Evolutionary conservation across 2,113 vertebrate genomes (phyloP), one percentile per base, ranked within the genome.

Genomic region (Bubalus kerabau): DNA sequence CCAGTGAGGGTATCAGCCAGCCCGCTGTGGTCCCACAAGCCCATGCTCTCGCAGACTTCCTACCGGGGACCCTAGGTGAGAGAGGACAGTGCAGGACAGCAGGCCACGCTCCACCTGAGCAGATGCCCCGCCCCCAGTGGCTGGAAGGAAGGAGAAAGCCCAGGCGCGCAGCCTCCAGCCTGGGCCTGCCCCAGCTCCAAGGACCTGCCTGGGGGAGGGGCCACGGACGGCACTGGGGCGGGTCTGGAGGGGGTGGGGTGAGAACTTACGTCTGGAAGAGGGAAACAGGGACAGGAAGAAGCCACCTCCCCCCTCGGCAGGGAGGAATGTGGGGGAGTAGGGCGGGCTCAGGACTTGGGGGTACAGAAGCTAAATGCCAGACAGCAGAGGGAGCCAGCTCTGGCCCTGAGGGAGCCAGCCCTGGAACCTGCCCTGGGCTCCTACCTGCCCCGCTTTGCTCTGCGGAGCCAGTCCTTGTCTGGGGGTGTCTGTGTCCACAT

Each of bases 261-360:
- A 80, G 97, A 84, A 56, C 36, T 52, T 71, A 10, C 52, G 46
- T 14, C 24, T 30, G 30, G 50, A 54, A 4, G 57, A 76, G 6
- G 71, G 52, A 84, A 32, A 50, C 43, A 13, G 71, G 78, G 87
- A 30, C 43, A 30, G 64, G 40, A 84, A 95, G 74, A 54, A 59
- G 56, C 52, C 8, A 24, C 91, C 74, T 43, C 59, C 82, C 52
- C 2, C 90, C 19, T 90, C 40, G 17, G 91, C 64, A 76, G 54
- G 84, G 83, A 96, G 60, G 88, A 84, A 84, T 81, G 89, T 71
- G 59, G 85, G 46, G 57, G 48, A 54, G 90, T 26, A 57, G 50
- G 76, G 52, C 48, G 2, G 88, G 54, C 67, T 85, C 91, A 28
- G 17, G 94, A 85, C 15, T 1, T 3, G 40, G 67, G 52, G 71